Conservation (phyloP, 2,113 vertebrate species). For the Trichechus manatus region DNA sequence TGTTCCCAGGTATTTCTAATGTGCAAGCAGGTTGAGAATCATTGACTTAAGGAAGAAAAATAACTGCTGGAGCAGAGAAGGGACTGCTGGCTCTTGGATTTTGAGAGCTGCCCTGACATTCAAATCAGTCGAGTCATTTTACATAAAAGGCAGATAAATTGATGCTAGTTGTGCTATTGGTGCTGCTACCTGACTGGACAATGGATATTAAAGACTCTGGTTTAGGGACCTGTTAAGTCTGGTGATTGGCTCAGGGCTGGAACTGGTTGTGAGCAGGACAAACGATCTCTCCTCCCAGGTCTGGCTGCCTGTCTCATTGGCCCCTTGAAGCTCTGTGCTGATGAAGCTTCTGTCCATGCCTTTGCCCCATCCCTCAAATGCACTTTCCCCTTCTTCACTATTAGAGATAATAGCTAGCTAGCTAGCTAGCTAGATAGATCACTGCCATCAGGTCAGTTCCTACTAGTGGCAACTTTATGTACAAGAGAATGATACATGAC, state of each 20-base stretch:
- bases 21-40: slow-evolving; percentile 43
- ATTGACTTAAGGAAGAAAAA: slow-evolving; percentile 65
- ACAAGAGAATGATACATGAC: neutral
- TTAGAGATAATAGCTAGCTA: neutral
- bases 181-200: neutral
- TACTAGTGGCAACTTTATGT: too few species aligned
- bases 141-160: slow-evolving; percentile 45
- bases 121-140: slow-evolving; percentile 51
- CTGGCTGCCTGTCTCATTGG: neutral
- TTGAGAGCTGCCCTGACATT: slow-evolving; percentile 38
- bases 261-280: neutral
- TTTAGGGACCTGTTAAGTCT: neutral
- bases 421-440: too few species aligned
- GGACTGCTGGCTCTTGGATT: slow-evolving; percentile 35
- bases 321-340: neutral
- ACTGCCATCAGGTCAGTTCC: too few species aligned
- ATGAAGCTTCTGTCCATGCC: neutral
- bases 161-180: neutral
- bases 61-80: slow-evolving; percentile 19
- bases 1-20: slow-evolving; percentile 22
- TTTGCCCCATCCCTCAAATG: neutral
- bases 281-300: too few species aligned
- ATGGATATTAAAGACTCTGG: neutral
- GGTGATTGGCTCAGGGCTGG: neutral
- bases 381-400: neutral